Evolutionary conservation across 53 echinoderm and acorn worm genomes (phyloP), one percentile per base, ranked within the genome.

Genomic region (Hippasteria phrygiana): DNA sequence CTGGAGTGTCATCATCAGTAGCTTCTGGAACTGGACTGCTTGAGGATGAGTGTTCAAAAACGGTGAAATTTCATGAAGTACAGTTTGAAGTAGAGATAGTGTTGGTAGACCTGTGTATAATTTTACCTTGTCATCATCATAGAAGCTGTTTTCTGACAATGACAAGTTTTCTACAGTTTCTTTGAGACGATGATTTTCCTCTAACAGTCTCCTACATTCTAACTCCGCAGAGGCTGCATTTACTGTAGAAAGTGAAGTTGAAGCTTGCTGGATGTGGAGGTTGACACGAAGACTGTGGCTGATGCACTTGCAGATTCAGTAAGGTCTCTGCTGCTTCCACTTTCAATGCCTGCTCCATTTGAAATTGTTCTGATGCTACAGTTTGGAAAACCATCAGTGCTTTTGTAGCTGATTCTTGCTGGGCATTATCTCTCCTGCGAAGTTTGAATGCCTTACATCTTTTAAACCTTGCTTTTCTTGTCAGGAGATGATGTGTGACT

Each of bases 21-120:
- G n/a, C n/a, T n/a, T n/a, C n/a, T n/a, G n/a, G n/a, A n/a, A n/a
- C n/a, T n/a, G n/a, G n/a, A n/a, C n/a, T n/a, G n/a, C n/a, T n/a
- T n/a, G n/a, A n/a, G n/a, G n/a, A n/a, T n/a, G n/a, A n/a, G n/a
- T n/a, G n/a, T n/a, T n/a, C n/a, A 28, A 66, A 66, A 31, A 66
- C 32, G 67, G 67, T 66, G 67, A 66, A 66, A 66, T 66, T 66
- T 66, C 34, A 31, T 66, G 27, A 20, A 66, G 67, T 1, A 66
- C 67, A 31, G 67, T 66, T 31, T 66, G 67, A 13, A 66, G 32
- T 37, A 66, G 27, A 13, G 18, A 22, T 24, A 31, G 27, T 32
- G 67, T 66, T 66, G 67, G 67, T 66, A 32, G 67, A 31, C 67
- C 67, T 28, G 67, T 66, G 67, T 66, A 66, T 22, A 66, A 31